Evolutionary conservation across 2,888 invertebrate species (phyloP).

Genomic region (Aphodius sticticus): DNA sequence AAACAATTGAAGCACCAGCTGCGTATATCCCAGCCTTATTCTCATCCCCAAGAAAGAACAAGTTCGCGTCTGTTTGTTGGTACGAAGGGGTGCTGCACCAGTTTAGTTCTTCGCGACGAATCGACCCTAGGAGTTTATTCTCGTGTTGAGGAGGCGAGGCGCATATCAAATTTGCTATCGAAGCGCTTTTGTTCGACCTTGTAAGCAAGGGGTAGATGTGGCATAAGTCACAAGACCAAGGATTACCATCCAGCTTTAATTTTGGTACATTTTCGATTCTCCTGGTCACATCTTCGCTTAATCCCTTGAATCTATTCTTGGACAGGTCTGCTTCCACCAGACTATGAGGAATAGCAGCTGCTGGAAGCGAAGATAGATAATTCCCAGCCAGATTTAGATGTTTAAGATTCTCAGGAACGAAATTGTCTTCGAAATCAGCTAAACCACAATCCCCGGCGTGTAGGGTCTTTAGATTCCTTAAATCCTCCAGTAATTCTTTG

Average conservation of each 20-base stretch:
- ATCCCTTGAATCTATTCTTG: constrained; percentile 72
- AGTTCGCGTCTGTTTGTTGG: constrained; percentile 63
- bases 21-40: constrained; percentile 64
- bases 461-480: constrained; percentile 65
- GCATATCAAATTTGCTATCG: constrained; percentile 66
- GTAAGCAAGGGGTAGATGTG: constrained; percentile 68
- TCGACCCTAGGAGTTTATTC: constrained; percentile 60
- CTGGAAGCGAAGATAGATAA: constrained; percentile 67
- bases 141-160: constrained; percentile 66
- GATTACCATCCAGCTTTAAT: constrained; percentile 66
- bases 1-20: constrained; percentile 65
- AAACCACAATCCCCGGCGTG: constrained; percentile 68
- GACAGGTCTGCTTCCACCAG: constrained; percentile 75
- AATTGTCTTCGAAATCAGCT: constrained; percentile 64
- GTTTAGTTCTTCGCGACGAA: constrained; percentile 59
- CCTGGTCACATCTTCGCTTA: constrained; percentile 63
- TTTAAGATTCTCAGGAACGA: constrained; percentile 66
- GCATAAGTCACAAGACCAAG: constrained; percentile 76
- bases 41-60: constrained; percentile 63
- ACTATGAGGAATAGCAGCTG: constrained; percentile 64
- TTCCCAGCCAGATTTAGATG: constrained; percentile 78
- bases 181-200: constrained; percentile 64
- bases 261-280: constrained; percentile 48
- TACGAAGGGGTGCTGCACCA: constrained; percentile 66
- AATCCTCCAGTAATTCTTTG: constrained; percentile 62